Conservation (phyloP, 2,113 vertebrate species). For the Oreochromis aureus region DNA sequence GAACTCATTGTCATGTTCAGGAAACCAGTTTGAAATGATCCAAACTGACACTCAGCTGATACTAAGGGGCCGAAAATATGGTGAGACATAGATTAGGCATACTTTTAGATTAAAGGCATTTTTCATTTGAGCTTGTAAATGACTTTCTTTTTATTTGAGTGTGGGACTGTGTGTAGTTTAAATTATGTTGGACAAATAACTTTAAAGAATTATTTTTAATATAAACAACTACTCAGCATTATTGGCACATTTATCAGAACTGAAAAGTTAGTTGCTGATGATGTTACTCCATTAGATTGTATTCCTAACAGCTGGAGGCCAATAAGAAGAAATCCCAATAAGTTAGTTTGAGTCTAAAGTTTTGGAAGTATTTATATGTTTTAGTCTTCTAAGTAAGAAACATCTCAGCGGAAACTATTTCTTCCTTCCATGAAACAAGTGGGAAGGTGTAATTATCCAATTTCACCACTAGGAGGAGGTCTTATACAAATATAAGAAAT, state of each 20-base stretch:
- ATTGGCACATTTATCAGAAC: background rate
- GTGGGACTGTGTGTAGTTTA: background rate
- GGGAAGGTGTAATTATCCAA: background rate
- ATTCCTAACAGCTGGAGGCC: background rate
- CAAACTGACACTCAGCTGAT: background rate
- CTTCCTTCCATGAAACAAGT: background rate
- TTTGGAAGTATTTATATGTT: background rate
- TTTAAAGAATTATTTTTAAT: background rate
- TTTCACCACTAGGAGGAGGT: constrained; percentile 30
- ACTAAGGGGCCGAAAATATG: background rate
- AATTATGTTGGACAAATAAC: background rate
- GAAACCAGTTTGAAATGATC: background rate
- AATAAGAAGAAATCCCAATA: background rate
- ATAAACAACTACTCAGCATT: background rate
- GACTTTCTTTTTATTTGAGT: background rate
- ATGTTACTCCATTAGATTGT: background rate
- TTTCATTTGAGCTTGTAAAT: background rate
- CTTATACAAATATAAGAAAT: background rate
- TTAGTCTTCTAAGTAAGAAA: background rate
- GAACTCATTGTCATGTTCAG: background rate
- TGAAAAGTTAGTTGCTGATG: background rate
- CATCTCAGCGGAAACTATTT: background rate
- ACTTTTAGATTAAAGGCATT: background rate
- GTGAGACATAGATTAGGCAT: background rate
- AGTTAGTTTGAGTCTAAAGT: background rate